Conservation (phyloP, 2,113 vertebrate genomes). For the Hassar affinis region DNA sequence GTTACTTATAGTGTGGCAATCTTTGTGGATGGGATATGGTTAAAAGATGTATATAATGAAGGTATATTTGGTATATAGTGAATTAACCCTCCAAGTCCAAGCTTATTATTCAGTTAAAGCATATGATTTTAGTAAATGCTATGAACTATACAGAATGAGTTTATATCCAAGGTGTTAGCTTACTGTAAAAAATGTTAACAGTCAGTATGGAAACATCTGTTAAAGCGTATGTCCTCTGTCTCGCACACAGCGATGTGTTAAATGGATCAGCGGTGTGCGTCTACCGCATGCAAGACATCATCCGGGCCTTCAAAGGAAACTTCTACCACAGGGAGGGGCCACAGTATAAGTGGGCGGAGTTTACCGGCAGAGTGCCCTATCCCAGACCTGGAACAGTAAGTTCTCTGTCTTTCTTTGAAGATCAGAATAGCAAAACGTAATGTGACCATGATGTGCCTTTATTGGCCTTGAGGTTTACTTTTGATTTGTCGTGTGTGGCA, state of each 20-base stretch:
- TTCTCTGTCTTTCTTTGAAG: slow-evolving; percentile 30
- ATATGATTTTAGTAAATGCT: neutral
- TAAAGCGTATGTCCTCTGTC: slow-evolving; percentile 20
- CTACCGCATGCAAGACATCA: slow-evolving; percentile 78
- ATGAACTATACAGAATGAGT: neutral
- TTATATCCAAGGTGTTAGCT: neutral
- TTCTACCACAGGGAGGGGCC: slow-evolving; percentile 79
- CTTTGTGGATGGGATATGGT: neutral
- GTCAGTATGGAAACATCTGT: neutral
- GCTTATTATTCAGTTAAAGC: neutral
- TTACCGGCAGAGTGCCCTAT: slow-evolving; percentile 76
- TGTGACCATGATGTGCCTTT: neutral
- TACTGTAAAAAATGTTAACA: neutral
- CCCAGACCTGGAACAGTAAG: slow-evolving; percentile 79
- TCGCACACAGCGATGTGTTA: slow-evolving; percentile 70
- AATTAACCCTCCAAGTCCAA: neutral
- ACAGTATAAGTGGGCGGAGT: slow-evolving; percentile 78
- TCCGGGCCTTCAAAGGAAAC: slow-evolving; percentile 75
- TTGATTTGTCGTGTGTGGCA: neutral
- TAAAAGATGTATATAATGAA: neutral
- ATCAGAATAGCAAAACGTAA: neutral
- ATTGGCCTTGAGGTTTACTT: slow-evolving; percentile 15
- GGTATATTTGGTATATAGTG: neutral
- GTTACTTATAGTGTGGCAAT: too few species aligned
- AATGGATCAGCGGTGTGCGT: slow-evolving; percentile 79